Base-by-base conservation (phyloP, 2,113 vertebrate genomes). In the Poeciliopsis occidentalis region DNA sequence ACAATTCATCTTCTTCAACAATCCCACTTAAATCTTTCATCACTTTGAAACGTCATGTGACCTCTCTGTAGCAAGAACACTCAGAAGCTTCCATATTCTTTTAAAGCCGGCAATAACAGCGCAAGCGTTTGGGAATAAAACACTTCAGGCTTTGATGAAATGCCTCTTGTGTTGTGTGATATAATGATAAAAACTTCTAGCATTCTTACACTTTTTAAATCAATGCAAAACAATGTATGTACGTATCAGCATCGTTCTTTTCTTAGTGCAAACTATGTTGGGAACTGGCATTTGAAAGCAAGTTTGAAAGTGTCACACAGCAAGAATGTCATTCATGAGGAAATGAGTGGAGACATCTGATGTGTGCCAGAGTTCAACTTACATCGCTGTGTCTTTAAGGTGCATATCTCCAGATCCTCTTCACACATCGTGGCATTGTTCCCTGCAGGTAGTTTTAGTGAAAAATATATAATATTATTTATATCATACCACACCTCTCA, bases 391-490 rank as follows among this genome's bases (percentile, higher is more conserved):
- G 86, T 82, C 41, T 75, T 82, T 22, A 76, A 78, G 69, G 51
- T 69, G 85, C 84, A 92, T 41, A 86, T 76, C 39, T 88, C 73
- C 0, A 92, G 79, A 68, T 93, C 91, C 80, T 94, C 88, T 60
- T 93, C 82, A 85, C 63, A 44, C 67, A 85, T 60, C 76, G 64
- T 71, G 66, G 73, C 64, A 61, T 73, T 77, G 62, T 91, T 76
- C 13, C 73, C 60, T 57, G 37, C 26, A 22, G 89, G 87, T 80
- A 94, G 89, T 71, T 93, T 81, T 11, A 93, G 69, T 44, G 92
- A 87, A 81, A 89, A 89, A 75, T 4, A 68, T 12, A 51, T 3
- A 22, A 12, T 41, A 41, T 41, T 41, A 41, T 41, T 41, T 12
- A 13, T 41, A 12, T 41, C 15, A 41, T 24, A 22, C 12, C 24